Percentiles rank a stretch among this genome's conserved stretches.
These are phyloP conservation scores for Leptonema lineaticorne DNA, from an alignment of 1,140 invertebrate genomes.

Conservation along the genomic window DNA sequence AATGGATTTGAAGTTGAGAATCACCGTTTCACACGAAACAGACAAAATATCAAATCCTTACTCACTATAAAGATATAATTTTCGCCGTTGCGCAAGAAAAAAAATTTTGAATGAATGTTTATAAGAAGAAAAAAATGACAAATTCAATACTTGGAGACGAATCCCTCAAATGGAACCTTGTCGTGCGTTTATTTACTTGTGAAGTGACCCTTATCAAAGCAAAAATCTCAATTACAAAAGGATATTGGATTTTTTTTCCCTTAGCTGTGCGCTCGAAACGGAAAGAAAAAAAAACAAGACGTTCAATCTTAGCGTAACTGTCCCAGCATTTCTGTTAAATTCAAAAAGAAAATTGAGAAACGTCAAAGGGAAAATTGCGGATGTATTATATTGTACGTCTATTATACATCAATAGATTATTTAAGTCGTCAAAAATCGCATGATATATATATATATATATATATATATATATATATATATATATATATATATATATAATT, in stretches of 20 bases:
- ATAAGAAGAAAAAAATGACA: constrained; percentile 18
- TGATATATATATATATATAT: too few relatives aligned
- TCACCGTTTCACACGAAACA: too few relatives aligned
- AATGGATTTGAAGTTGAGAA: too few relatives aligned
- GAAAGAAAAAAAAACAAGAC: constrained; percentile 14
- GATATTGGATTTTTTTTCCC: constrained; percentile 28
- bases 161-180: constrained; percentile 20
- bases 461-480: too few relatives aligned
- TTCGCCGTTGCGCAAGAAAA: neutral
- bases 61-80: neutral
- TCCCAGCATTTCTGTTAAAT: constrained; percentile 21
- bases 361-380: constrained; percentile 19
- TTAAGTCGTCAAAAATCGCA: too few relatives aligned
- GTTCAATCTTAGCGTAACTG: constrained; percentile 25
- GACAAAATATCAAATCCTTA: neutral
- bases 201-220: constrained; percentile 33
- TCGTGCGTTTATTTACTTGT: constrained; percentile 32
- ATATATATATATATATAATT: too few relatives aligned
- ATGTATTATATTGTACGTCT: too few relatives aligned
- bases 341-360: constrained; percentile 24
- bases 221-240: constrained; percentile 32
- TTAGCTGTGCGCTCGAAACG: neutral
- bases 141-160: constrained; percentile 20
- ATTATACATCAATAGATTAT: too few relatives aligned
- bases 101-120: neutral